A percentile compares a stretch with the other conserved stretches of the same genome.
phyloP scores from a whole-genome alignment of 2,888 invertebrate genomes.

The Tachystola acroxantha region DNA sequence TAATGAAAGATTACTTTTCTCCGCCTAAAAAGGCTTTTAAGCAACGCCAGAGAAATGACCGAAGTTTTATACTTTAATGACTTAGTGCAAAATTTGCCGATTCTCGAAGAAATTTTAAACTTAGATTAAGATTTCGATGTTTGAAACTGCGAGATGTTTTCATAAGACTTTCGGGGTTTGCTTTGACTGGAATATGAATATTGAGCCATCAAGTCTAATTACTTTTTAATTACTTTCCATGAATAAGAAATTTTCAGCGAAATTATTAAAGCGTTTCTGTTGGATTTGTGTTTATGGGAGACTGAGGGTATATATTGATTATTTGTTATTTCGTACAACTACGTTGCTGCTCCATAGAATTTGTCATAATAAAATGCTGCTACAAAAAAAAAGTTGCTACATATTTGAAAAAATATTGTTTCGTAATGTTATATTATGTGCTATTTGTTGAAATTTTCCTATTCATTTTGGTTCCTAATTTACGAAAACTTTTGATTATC shows the following conservation, averaged over 20 bases:
- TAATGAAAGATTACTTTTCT: constrained; percentile 78
- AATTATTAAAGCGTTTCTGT: constrained; percentile 6
- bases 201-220: constrained; percentile 68
- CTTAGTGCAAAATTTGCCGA: constrained; percentile 78
- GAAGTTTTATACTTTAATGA: constrained; percentile 79
- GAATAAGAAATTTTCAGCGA: constrained; percentile 11
- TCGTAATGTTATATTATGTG: too few relatives aligned
- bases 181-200: constrained; percentile 67
- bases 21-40: constrained; percentile 78
- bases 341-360: too few relatives aligned
- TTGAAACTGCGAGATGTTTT: constrained; percentile 69
- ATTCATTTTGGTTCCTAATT: too few relatives aligned
- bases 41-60: constrained; percentile 76
- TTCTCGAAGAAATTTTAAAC: constrained; percentile 76
- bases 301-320: too few relatives aligned
- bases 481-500: too few relatives aligned
- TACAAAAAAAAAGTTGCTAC: too few relatives aligned
- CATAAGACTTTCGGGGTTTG: constrained; percentile 51
- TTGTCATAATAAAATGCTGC: too few relatives aligned
- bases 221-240: constrained; percentile 72
- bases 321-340: too few relatives aligned
- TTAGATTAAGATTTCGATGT: constrained; percentile 77
- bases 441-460: too few relatives aligned
- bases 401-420: too few relatives aligned
- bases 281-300: background rate